Conservation (phyloP, 2,113 vertebrate species). For the Apus apus region DNA sequence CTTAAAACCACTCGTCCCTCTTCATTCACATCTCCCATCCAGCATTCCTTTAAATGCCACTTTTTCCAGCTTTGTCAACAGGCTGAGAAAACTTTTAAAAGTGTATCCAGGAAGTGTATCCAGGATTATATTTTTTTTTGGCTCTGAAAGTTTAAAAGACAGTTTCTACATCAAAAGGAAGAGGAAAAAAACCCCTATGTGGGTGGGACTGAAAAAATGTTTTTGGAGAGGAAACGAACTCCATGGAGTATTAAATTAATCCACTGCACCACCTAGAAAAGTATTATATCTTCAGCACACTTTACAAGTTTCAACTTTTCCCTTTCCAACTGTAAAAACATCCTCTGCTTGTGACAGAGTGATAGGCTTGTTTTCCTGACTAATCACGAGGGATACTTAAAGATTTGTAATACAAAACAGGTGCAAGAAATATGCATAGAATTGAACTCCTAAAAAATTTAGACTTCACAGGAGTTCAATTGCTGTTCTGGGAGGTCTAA, state of each 20-base stretch:
- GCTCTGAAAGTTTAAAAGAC: not conserved
- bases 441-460: not conserved
- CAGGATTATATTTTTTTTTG: not conserved
- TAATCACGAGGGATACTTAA: conserved; percentile 48
- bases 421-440: conserved; percentile 58
- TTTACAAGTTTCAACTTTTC: conserved; percentile 45
- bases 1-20: not conserved
- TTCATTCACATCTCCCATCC: not conserved
- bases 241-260: conserved; percentile 42
- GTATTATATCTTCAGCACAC: conserved; percentile 17
- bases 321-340: conserved; percentile 63
- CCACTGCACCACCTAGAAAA: conserved; percentile 34
- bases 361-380: conserved; percentile 51
- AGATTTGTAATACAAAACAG: conserved; percentile 72
- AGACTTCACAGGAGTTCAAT: not conserved
- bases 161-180: conserved; percentile 34
- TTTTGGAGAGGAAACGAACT: conserved; percentile 62
- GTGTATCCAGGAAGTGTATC: not conserved
- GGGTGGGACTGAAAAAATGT: not conserved
- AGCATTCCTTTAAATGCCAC: not conserved
- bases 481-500: conserved; percentile 25
- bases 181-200: not conserved
- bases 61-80: not conserved
- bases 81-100: not conserved
- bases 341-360: conserved; percentile 53